Percentiles rank a stretch among this genome's conserved stretches.
phyloP scores from a whole-genome alignment of 64 coral and sea anemone genomes.

The Exaiptasia diaphana region DNA sequence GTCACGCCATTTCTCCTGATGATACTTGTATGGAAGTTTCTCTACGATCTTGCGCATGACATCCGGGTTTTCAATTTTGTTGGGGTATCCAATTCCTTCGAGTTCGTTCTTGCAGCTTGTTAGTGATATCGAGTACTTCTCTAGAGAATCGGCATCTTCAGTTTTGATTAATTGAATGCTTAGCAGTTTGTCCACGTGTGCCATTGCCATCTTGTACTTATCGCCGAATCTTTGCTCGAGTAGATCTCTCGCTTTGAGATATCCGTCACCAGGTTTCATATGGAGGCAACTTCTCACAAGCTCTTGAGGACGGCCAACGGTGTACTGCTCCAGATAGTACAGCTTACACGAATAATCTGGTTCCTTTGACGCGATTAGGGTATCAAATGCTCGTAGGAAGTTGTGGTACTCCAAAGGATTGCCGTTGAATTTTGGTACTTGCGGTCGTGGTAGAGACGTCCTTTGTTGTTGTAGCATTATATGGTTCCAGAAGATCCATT shows the following conservation, averaged over 20 bases:
- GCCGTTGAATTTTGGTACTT: neutral
- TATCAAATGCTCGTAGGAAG: slow-evolving; percentile 51
- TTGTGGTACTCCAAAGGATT: neutral
- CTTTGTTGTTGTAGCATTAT: neutral
- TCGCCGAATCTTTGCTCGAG: slow-evolving; percentile 21
- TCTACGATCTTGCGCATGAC: slow-evolving; percentile 35
- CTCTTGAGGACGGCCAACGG: neutral
- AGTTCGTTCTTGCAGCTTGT: slow-evolving; percentile 38
- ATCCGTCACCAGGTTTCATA: slow-evolving; percentile 16
- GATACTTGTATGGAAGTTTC: neutral
- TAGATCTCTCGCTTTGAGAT: slow-evolving; percentile 23
- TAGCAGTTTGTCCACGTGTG: slow-evolving; percentile 40
- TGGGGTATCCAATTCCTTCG: slow-evolving; percentile 9
- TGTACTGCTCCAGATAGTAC: slow-evolving; percentile 45
- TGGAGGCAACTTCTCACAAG: slow-evolving; percentile 17
- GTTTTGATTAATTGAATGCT: slow-evolving; percentile 16
- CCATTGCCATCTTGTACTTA: slow-evolving; percentile 15
- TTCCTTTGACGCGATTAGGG: slow-evolving; percentile 24
- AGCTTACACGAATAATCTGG: neutral
- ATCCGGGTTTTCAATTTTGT: slow-evolving; percentile 50
- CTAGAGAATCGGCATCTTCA: slow-evolving; percentile 24
- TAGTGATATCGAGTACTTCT: slow-evolving; percentile 18
- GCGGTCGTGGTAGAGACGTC: neutral
- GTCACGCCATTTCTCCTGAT: slow-evolving; percentile 27
- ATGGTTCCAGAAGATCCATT: neutral